phyloP scores from a whole-genome alignment of 2,888 invertebrate species.

The Cistogaster globosa region DNA sequence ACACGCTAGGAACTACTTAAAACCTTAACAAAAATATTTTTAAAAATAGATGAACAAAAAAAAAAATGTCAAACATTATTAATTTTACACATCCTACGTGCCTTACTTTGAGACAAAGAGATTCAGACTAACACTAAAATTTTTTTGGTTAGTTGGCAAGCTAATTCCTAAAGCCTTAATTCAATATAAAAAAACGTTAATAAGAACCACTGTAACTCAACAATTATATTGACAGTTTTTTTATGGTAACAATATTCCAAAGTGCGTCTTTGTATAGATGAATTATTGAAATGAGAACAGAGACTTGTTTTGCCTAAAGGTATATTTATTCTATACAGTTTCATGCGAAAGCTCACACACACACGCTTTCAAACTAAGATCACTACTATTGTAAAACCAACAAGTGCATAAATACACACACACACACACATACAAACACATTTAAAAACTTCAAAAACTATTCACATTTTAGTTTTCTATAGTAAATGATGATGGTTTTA shows the following conservation, averaged over 20 bases:
- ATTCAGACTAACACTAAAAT: too few relatives aligned
- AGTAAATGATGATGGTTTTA: conserved; percentile 48
- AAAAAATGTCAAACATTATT: too few relatives aligned
- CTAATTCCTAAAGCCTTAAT: too few relatives aligned
- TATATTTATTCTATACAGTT: conserved; percentile 46
- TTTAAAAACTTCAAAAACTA: conserved; percentile 45
- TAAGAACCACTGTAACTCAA: conserved; percentile 33
- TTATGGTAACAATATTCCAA: conserved; percentile 10
- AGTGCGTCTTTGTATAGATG: conserved; percentile 17
- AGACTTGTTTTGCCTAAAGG: conserved; percentile 43
- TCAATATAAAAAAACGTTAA: not conserved
- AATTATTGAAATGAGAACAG: conserved; percentile 25
- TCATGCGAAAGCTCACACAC: not conserved
- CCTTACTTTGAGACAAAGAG: too few relatives aligned
- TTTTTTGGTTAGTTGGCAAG: too few relatives aligned
- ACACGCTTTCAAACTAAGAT: conserved; percentile 1
- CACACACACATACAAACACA: not conserved
- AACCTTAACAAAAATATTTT: too few relatives aligned
- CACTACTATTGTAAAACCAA: conserved; percentile 47
- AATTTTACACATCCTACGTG: too few relatives aligned
- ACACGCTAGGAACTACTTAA: too few relatives aligned
- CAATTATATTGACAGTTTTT: conserved; percentile 34
- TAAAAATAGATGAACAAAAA: too few relatives aligned
- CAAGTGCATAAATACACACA: conserved; percentile 3
- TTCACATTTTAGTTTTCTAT: conserved; percentile 37